Conservation (phyloP, 1,140 invertebrate genomes). For the Phocides pigmalion region DNA sequence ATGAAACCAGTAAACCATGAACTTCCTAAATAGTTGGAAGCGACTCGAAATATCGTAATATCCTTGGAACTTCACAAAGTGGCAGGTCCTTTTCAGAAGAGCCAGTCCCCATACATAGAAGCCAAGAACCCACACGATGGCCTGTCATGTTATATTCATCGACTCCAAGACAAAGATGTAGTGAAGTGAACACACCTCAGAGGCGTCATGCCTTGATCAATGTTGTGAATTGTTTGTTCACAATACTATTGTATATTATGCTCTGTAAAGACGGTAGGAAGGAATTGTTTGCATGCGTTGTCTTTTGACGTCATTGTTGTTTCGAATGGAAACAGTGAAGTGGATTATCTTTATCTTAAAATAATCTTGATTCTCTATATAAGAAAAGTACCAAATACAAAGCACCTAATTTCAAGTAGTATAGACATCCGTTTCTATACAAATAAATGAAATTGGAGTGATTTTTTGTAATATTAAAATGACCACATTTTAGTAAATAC, state of each 20-base stretch:
- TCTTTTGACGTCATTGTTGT: constrained; percentile 43
- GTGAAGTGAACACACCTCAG: constrained; percentile 48
- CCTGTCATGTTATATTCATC: constrained; percentile 70
- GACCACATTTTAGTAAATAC: too few relatives aligned
- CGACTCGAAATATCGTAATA: not conserved
- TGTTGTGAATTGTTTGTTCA: constrained; percentile 58
- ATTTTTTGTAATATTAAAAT: too few relatives aligned
- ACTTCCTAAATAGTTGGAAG: not conserved
- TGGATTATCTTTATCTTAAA: not conserved
- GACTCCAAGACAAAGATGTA: constrained; percentile 61
- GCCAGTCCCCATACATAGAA: constrained; percentile 43
- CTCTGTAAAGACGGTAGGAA: constrained; percentile 34
- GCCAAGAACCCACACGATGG: constrained; percentile 57
- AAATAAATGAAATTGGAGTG: too few relatives aligned
- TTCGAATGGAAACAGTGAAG: not conserved
- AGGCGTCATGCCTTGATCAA: constrained; percentile 64
- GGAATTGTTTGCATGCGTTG: constrained; percentile 39
- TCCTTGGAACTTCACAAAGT: not conserved
- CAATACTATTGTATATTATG: constrained; percentile 60
- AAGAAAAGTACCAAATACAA: too few relatives aligned
- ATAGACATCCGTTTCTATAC: too few relatives aligned
- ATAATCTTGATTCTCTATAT: too few relatives aligned
- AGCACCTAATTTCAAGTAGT: too few relatives aligned
- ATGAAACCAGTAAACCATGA: not conserved
- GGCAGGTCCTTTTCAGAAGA: not conserved